Evolutionary conservation across 2,888 invertebrate genomes (phyloP).

Genomic region (Anthophora plumipes): DNA sequence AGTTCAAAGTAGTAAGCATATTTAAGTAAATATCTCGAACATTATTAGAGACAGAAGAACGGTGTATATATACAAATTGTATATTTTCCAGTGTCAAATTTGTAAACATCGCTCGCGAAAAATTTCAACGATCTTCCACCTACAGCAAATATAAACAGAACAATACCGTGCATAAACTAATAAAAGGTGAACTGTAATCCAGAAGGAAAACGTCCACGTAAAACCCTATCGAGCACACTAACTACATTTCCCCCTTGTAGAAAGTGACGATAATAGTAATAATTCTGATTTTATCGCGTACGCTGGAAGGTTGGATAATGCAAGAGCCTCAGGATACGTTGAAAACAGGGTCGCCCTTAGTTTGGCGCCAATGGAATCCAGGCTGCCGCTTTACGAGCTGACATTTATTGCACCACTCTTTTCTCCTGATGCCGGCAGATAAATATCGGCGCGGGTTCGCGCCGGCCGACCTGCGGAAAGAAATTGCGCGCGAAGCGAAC

Average conservation of each 20-base stretch:
- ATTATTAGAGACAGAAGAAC: too few relatives aligned
- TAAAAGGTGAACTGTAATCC: neutral
- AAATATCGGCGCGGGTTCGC: slow-evolving; percentile 68
- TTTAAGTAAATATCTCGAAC: too few relatives aligned
- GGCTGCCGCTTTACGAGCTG: slow-evolving; percentile 56
- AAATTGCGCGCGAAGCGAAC: slow-evolving; percentile 60
- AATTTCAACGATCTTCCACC: too few relatives aligned
- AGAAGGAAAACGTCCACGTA: neutral
- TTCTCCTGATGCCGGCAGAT: slow-evolving; percentile 65
- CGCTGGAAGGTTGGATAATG: slow-evolving; percentile 21
- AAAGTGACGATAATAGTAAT: neutral
- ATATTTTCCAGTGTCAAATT: too few relatives aligned
- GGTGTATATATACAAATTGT: too few relatives aligned
- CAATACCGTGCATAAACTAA: neutral
- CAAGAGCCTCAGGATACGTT: slow-evolving; percentile 26
- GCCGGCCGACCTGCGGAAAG: slow-evolving; percentile 25
- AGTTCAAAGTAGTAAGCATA: too few relatives aligned
- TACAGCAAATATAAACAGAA: neutral
- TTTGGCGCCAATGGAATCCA: slow-evolving; percentile 41
- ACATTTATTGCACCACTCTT: slow-evolving; percentile 76
- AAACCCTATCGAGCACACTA: neutral
- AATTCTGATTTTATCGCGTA: slow-evolving; percentile 30
- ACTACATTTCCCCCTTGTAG: neutral
- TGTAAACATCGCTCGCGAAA: too few relatives aligned
- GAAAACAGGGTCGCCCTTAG: slow-evolving; percentile 31